Conservation (phyloP, 2,797 vertebrate species). For the Poecilia picta region DNA sequence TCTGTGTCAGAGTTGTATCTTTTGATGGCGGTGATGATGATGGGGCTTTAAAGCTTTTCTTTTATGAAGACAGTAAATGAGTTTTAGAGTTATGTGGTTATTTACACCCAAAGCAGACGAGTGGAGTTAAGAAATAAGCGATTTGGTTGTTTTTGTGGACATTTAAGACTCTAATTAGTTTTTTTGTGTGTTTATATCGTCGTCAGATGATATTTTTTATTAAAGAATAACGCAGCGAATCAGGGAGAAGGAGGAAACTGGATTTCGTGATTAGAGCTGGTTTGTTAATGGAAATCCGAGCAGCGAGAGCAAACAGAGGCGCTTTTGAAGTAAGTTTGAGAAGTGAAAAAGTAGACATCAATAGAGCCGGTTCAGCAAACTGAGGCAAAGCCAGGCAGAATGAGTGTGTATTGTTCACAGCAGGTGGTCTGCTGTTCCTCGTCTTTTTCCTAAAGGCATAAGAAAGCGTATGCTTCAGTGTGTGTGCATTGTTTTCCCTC, state of each 20-base stretch:
- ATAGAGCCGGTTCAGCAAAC: conserved; percentile 63
- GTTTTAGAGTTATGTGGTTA: conserved; percentile 7
- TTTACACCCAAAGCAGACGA: conserved; percentile 1
- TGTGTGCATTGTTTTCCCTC: conserved; percentile 46
- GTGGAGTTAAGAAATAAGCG: neutral
- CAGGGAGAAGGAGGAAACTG: neutral
- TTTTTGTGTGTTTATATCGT: neutral
- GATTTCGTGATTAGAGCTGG: conserved; percentile 6
- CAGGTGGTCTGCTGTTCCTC: conserved; percentile 62
- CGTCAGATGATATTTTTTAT: conserved; percentile 7
- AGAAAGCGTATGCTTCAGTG: conserved; percentile 63
- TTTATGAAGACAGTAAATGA: conserved; percentile 2
- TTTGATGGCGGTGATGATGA: conserved; percentile 3
- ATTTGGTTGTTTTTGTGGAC: conserved; percentile 3
- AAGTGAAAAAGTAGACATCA: conserved; percentile 66
- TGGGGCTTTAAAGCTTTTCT: conserved; percentile 10
- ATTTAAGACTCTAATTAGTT: neutral
- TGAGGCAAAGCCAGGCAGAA: conserved; percentile 67
- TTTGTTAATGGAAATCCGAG: conserved; percentile 15
- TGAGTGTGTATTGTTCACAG: conserved; percentile 70
- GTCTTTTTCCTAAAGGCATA: conserved; percentile 72
- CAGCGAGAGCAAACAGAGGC: conserved; percentile 27
- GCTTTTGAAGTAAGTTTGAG: conserved; percentile 68
- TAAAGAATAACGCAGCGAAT: neutral
- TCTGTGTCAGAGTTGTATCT: conserved; percentile 5